Conservation (phyloP, 2,888 invertebrate species). For the Euzophera pinguis region DNA sequence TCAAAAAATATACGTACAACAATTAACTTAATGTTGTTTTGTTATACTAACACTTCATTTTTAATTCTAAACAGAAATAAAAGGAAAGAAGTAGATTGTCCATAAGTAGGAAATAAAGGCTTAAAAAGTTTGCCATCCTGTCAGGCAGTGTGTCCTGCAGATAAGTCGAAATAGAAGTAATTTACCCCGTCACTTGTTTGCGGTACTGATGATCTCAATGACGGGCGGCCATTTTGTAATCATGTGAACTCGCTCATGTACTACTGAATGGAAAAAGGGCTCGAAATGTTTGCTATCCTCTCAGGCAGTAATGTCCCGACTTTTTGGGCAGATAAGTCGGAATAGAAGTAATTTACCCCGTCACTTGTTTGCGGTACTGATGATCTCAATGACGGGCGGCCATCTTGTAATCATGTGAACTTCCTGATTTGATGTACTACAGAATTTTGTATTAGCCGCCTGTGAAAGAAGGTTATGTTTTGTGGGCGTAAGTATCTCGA, state of each 20-base stretch:
- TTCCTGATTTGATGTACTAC: neutral
- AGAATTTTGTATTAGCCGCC: neutral
- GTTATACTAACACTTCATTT: too few species aligned
- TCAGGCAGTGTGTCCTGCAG: conserved; percentile 21
- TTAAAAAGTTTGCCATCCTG: neutral
- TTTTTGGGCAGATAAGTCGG: conserved; percentile 46
- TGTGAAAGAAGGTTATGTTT: too few species aligned
- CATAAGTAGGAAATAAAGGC: neutral
- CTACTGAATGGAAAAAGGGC: neutral
- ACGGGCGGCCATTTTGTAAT: conserved; percentile 10
- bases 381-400: conserved; percentile 16
- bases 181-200: conserved; percentile 56
- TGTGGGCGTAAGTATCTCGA: too few species aligned
- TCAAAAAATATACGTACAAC: too few species aligned
- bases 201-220: conserved; percentile 27
- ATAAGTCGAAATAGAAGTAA: conserved; percentile 61
- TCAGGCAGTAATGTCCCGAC: neutral
- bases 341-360: conserved; percentile 61
- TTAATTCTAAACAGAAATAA: too few species aligned
- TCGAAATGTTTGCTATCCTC: neutral
- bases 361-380: conserved; percentile 45
- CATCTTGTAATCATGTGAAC: conserved; percentile 6
- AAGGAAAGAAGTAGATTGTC: too few species aligned
- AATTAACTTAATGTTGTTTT: too few species aligned
- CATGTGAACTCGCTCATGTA: neutral